Conservation (phyloP, 2,888 invertebrate genomes). For the Cryptophagus acutangulus region DNA sequence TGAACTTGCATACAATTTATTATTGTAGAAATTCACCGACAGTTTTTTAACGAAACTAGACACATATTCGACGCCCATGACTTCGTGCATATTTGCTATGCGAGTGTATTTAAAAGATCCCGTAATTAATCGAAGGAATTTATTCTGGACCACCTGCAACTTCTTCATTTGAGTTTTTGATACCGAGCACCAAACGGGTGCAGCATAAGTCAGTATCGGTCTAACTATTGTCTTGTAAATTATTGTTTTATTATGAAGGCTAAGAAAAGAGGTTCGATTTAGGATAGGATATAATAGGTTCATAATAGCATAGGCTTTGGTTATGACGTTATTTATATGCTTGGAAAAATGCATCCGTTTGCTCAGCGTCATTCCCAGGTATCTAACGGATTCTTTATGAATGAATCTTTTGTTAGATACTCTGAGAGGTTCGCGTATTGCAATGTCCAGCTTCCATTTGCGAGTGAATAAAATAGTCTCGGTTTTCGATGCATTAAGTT, state of each 20-base stretch:
- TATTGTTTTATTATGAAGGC: slow-evolving; percentile 2
- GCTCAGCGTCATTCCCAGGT: slow-evolving; percentile 15
- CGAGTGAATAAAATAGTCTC: neutral
- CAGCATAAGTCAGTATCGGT: slow-evolving; percentile 9
- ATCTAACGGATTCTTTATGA: too few species aligned
- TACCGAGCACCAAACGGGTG: slow-evolving; percentile 9
- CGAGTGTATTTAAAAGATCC: neutral
- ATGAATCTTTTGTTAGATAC: too few species aligned
- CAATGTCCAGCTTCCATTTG: too few species aligned
- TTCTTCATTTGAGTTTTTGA: neutral
- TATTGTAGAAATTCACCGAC: neutral
- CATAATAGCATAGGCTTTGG: neutral
- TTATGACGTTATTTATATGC: neutral
- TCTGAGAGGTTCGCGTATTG: neutral
- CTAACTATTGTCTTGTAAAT: slow-evolving; percentile 9
- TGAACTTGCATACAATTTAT: neutral
- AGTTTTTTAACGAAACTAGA: neutral
- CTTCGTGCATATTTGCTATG: neutral
- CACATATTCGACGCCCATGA: neutral
- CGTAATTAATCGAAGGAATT: slow-evolving; percentile 1
- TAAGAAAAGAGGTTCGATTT: neutral
- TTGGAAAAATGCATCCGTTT: slow-evolving; percentile 10
- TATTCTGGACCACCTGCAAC: slow-evolving; percentile 2
- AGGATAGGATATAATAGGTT: neutral
- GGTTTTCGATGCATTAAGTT: slow-evolving; percentile 16